Evolutionary conservation across 2,797 vertebrate species (phyloP).

Genomic region (Capromys pilorides): DNA sequence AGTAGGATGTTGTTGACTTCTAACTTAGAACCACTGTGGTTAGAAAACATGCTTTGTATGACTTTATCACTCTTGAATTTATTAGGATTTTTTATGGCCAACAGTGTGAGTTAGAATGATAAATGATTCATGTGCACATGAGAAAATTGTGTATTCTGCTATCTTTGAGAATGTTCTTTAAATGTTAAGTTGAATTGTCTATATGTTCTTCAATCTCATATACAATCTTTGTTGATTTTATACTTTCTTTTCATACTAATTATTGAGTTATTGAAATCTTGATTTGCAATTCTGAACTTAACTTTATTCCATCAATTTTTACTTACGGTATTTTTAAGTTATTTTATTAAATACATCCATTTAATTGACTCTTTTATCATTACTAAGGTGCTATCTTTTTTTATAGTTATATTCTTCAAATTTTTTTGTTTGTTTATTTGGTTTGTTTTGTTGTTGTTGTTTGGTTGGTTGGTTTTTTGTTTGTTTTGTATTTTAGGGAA

Average conservation of each 20-base stretch:
- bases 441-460: too few species aligned
- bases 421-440: neutral
- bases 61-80: neutral
- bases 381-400: neutral
- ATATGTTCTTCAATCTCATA: neutral
- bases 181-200: neutral
- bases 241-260: neutral
- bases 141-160: neutral
- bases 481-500: too few species aligned
- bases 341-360: neutral
- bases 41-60: neutral
- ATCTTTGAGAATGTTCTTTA: neutral
- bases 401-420: neutral
- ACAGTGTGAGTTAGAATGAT: neutral
- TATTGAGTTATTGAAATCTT: neutral
- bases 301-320: neutral
- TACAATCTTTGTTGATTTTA: neutral
- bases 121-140: neutral
- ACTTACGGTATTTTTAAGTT: slow-evolving; percentile 4
- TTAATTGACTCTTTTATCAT: neutral
- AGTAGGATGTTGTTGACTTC: neutral
- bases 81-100: neutral
- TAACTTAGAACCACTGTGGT: neutral
- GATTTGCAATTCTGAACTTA: neutral
- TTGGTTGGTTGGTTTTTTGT: too few species aligned